Base-by-base conservation (phyloP, 2,888 invertebrate species). In the Clusia tigrina region DNA sequence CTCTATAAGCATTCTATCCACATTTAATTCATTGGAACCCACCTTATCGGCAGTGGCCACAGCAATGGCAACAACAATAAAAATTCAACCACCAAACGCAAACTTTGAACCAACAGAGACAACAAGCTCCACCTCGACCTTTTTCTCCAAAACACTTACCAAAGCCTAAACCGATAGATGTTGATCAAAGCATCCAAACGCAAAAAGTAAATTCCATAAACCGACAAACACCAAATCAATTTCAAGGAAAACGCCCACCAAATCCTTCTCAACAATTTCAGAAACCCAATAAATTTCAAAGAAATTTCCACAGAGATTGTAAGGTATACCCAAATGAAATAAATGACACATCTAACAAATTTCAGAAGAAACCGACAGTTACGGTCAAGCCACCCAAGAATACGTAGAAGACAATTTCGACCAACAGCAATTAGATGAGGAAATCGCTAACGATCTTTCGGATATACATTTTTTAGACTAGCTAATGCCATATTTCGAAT, bases 381-480 rank as follows among this genome's bases (percentile, higher is more conserved):
- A n/a, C n/a, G n/a, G n/a, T n/a, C n/a, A n/a, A n/a, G n/a, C n/a
- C n/a, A n/a, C n/a, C n/a, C n/a, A n/a, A n/a, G n/a, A n/a, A n/a
- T n/a, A n/a, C n/a, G n/a, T n/a, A n/a, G n/a, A n/a, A n/a, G n/a
- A n/a, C n/a, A n/a, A n/a, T n/a, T n/a, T n/a, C n/a, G n/a, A n/a
- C n/a, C n/a, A n/a, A n/a, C n/a, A n/a, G n/a, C n/a, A n/a, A n/a
- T n/a, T n/a, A n/a, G n/a, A n/a, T n/a, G n/a, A n/a, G n/a, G n/a
- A n/a, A n/a, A n/a, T n/a, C n/a, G n/a, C n/a, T n/a, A n/a, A n/a
- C n/a, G n/a, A n/a, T n/a, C n/a, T n/a, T n/a, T n/a, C n/a, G n/a
- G n/a, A n/a, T n/a, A n/a, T 69, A 24, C 46, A 67, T 70, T 70
- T 70, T 69, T 70, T 67, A 71, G 66, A 60, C 15, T 67, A 66